A percentile compares a stretch with the other conserved stretches of the same genome.
Evolutionary conservation across 2,888 invertebrate species (phyloP).

Genomic region (Morpho achilles): DNA sequence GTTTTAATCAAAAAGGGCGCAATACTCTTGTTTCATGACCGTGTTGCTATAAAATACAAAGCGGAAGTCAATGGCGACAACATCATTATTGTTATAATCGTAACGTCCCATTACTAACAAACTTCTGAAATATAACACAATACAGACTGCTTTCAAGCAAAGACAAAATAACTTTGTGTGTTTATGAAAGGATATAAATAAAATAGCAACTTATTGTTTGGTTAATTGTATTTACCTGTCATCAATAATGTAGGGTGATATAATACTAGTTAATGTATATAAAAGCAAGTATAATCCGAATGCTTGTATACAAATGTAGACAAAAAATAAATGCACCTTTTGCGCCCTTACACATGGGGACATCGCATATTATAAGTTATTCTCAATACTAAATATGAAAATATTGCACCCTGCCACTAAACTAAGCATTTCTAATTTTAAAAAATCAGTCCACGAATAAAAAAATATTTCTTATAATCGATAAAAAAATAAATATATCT

Average conservation of each 20-base stretch:
- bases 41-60: too few species aligned
- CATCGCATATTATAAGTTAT: constrained; percentile 53
- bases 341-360: constrained; percentile 62
- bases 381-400: constrained; percentile 27
- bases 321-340: constrained; percentile 69
- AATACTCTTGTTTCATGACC: too few species aligned
- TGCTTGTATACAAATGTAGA: constrained; percentile 29
- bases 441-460: constrained; percentile 17
- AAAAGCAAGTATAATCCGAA: constrained; percentile 52
- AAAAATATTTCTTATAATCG: constrained; percentile 15
- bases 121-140: too few species aligned
- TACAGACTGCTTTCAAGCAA: too few species aligned
- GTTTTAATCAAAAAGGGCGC: too few species aligned
- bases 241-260: constrained; percentile 54
- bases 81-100: too few species aligned
- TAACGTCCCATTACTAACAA: too few species aligned
- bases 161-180: neutral
- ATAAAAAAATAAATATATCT: constrained; percentile 25
- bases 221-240: constrained; percentile 63
- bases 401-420: constrained; percentile 27
- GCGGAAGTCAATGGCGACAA: too few species aligned
- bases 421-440: constrained; percentile 12
- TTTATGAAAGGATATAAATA: constrained; percentile 26
- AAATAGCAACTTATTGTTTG: constrained; percentile 35
- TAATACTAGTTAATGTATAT: constrained; percentile 58